Base-by-base conservation (phyloP, 2,888 invertebrate genomes). In the Macrophya alboannulata region DNA sequence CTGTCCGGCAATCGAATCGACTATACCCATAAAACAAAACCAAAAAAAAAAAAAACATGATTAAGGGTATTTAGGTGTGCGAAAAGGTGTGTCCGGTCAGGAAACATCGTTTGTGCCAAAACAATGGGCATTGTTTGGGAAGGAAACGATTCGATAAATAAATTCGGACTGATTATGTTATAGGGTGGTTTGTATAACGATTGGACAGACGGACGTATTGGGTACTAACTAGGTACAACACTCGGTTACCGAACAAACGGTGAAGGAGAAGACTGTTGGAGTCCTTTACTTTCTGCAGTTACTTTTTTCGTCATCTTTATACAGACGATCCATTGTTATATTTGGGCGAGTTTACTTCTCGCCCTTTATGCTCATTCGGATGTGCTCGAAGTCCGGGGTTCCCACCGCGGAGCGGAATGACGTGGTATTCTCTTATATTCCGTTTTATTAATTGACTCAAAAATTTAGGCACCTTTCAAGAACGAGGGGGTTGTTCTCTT, bases 91-190 rank as follows among this genome's bases (percentile, higher is more conserved):
- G 43, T n/a, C 68, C 12, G 68, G 0, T 12, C 37, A 17, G 68
- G 68, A 37, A 68, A 68, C 68, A 68, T 68, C 68, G 68, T 68
- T 68, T 37, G 68, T 37, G 37, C n/a, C n/a, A 51, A 84, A 85
- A 91, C 90, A 91, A 91, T 91, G 89, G 90, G 88, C 88, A 91
- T 91, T 91, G 91, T 91, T 86, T 88, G 43, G 43, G 5, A 12
- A 45, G 21, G 43, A 45, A 87, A 87, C 84, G 87, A 87, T 84
- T 87, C 89, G 89, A 91, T 90, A 90, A 91, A 91, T 90, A 90
- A 88, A 89, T 87, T 87, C 77, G 87, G 88, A 90, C 90, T 90
- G 91, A 91, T 91, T 91, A 90, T 89, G 89, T 91, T 91, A 91
- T 89, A 89, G 88, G 86, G 88, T 89, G 89, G 87, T 86, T 88